Conservation (phyloP, 2,797 vertebrate genomes). For the Hyperoplus lanceolatus region DNA sequence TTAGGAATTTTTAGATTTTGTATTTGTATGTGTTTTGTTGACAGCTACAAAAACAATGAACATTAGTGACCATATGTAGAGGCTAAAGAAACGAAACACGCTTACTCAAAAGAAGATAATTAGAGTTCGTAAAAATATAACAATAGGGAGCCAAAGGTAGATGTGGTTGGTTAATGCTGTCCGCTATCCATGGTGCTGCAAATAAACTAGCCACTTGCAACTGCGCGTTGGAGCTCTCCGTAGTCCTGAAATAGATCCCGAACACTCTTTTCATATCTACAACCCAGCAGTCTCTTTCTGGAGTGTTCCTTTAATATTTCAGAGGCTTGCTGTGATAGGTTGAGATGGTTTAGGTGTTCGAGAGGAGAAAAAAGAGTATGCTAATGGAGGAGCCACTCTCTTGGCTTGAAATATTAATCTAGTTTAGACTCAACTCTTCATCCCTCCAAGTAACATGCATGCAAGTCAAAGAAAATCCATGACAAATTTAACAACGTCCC, state of each 20-base stretch:
- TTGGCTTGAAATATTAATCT: conserved; percentile 78
- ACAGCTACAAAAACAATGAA: neutral
- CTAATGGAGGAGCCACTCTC: conserved; percentile 65
- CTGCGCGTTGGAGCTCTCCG: conserved; percentile 48
- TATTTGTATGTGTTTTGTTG: conserved; percentile 12
- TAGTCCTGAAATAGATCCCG: conserved; percentile 69
- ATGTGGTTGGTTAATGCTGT: neutral
- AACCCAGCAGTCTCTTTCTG: conserved; percentile 33
- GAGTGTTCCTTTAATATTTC: conserved; percentile 76
- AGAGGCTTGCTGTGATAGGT: conserved; percentile 62
- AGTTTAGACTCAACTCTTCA: conserved; percentile 47
- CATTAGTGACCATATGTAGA: neutral
- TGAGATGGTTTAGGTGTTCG: conserved; percentile 70
- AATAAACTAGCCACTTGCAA: conserved; percentile 12
- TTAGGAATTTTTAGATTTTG: neutral
- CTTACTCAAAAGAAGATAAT: neutral
- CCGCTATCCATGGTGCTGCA: conserved; percentile 64
- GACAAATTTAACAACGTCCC: conserved; percentile 34
- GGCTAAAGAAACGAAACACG: neutral
- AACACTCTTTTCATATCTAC: conserved; percentile 40
- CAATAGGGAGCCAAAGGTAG: neutral
- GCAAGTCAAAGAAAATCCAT: neutral
- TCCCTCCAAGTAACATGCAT: conserved; percentile 5
- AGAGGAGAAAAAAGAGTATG: conserved; percentile 46
- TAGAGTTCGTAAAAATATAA: neutral